Percentiles rank a stretch among this genome's conserved stretches.
These are phyloP conservation scores for Passer montanus DNA, from an alignment of 2,113 vertebrate species.

Conservation along the genomic window DNA sequence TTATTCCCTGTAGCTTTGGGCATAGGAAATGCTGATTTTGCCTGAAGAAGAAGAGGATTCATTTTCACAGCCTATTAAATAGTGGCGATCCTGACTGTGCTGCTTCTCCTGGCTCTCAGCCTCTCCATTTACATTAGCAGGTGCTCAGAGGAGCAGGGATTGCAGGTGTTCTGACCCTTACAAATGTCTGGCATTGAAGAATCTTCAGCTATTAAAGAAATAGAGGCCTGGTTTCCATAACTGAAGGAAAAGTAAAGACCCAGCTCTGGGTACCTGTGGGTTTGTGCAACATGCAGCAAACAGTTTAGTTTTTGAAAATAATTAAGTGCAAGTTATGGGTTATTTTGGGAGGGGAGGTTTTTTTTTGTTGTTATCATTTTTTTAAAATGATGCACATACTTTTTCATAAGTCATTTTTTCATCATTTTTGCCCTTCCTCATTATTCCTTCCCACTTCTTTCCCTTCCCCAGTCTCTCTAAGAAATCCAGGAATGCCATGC, in stretches of 20 bases:
- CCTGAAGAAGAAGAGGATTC: background rate
- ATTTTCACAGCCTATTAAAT: background rate
- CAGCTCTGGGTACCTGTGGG: background rate
- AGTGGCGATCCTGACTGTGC: background rate
- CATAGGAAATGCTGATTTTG: background rate
- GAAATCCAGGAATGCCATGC: constrained; percentile 30
- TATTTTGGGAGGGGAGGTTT: background rate
- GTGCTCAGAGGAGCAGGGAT: background rate
- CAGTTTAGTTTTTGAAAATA: background rate
- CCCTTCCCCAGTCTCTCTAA: background rate
- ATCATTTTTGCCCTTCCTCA: background rate
- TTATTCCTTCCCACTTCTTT: constrained; percentile 11
- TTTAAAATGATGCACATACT: background rate
- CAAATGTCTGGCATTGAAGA: background rate
- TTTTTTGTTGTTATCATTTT: background rate
- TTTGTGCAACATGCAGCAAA: background rate
- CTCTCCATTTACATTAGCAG: accelerated
- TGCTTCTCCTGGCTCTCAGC: background rate
- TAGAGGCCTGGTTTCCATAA: background rate
- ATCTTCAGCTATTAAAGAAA: background rate
- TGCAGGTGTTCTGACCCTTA: background rate
- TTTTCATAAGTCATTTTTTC: background rate
- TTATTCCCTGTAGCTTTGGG: background rate
- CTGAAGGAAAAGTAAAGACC: background rate
- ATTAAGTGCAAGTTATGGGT: background rate